phyloP scores from a whole-genome alignment of 2,797 vertebrate species.

The Sebastes dallii region DNA sequence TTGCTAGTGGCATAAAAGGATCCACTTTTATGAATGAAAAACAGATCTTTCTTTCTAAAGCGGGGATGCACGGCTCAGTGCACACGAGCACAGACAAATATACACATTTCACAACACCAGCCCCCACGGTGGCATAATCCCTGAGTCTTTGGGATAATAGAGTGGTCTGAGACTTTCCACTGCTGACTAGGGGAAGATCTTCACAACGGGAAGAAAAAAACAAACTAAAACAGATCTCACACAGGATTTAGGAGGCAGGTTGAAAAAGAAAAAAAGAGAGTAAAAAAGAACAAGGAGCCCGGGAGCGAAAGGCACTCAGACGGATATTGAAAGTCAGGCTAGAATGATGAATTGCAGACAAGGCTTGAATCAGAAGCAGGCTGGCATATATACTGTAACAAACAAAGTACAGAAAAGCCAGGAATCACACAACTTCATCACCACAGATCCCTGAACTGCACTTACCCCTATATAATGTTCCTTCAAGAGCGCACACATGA shows the following conservation, averaged over 20 bases:
- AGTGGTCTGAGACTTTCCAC: slow-evolving; percentile 52
- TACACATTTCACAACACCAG: slow-evolving; percentile 54
- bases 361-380: slow-evolving; percentile 33
- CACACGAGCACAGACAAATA: slow-evolving; percentile 46
- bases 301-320: slow-evolving; percentile 63
- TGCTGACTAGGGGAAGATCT: slow-evolving; percentile 49
- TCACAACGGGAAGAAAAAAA: slow-evolving; percentile 42
- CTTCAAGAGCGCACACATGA: slow-evolving; percentile 7
- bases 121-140: slow-evolving; percentile 49
- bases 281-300: slow-evolving; percentile 9
- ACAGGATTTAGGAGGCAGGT: slow-evolving; percentile 49
- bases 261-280: background rate
- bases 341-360: slow-evolving; percentile 55
- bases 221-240: slow-evolving; percentile 53
- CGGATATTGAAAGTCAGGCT: slow-evolving; percentile 54
- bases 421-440: slow-evolving; percentile 9
- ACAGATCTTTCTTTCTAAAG: slow-evolving; percentile 22
- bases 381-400: slow-evolving; percentile 40
- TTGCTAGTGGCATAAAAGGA: slow-evolving; percentile 43
- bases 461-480: slow-evolving; percentile 28
- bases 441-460: slow-evolving; percentile 15
- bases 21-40: slow-evolving; percentile 64
- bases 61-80: slow-evolving; percentile 32
- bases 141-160: slow-evolving; percentile 49
- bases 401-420: slow-evolving; percentile 19